Conservation (phyloP, 2,888 invertebrate species). For the Eupithecia subumbrata region DNA sequence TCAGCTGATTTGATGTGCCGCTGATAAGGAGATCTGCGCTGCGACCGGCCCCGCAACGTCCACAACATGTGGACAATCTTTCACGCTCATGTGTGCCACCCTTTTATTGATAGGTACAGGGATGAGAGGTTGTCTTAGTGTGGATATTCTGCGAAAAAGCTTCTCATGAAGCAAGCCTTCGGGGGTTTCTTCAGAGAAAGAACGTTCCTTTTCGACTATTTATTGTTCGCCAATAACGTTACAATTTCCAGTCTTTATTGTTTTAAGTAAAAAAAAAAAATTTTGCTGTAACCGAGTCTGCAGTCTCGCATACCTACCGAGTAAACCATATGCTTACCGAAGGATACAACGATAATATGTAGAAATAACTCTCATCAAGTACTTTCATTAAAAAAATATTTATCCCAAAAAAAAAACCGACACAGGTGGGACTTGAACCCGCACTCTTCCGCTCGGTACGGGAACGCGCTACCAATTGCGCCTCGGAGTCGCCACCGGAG, state of each 20-base stretch:
- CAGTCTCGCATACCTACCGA: not conserved
- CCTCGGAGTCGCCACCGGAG: not conserved
- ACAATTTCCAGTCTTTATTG: no score
- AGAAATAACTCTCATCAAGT: not conserved
- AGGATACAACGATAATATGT: not conserved
- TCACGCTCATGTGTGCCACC: constrained; percentile 84
- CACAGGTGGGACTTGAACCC: not conserved
- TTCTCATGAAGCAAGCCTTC: not conserved
- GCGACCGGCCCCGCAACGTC: constrained; percentile 56
- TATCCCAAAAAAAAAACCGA: not conserved
- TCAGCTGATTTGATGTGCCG: constrained; percentile 68
- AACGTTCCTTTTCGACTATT: no score
- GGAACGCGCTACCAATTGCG: not conserved
- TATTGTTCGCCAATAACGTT: no score
- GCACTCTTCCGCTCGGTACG: not conserved
- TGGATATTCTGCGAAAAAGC: constrained; percentile 51
- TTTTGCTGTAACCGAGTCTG: not conserved
- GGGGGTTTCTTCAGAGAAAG: no score
- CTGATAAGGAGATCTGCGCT: constrained; percentile 69
- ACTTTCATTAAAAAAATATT: not conserved
- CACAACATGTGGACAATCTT: constrained; percentile 84
- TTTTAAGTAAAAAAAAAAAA: no score
- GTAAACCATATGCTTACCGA: not conserved
- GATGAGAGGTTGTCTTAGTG: constrained; percentile 55
- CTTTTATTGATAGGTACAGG: constrained; percentile 71